Base-by-base conservation (phyloP, 2,888 invertebrate genomes). In the Pachycephus smyrnensis region DNA sequence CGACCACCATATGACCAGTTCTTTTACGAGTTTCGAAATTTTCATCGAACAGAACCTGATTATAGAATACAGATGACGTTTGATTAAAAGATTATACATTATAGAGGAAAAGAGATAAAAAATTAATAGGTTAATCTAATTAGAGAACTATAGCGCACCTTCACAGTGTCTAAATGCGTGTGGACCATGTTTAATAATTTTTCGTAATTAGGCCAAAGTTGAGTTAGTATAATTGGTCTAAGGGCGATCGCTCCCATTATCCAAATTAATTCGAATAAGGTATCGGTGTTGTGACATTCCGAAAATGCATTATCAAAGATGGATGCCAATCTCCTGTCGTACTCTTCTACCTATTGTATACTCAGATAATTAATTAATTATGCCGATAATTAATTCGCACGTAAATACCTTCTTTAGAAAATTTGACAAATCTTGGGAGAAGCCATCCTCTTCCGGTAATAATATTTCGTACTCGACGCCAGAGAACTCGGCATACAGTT, bases 271-370 rank as follows among this genome's bases (percentile, higher is more conserved):
- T 95, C 95, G 85, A 94, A 94, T 73, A 93, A 91, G 73, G 93
- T 92, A 83, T 94, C 95, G 12, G 95, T 89, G 68, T 95, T 95
- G 82, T 93, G 93, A 84, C 96, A 97, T 86, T 98, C 98, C 79
- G 96, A 95, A 84, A 97, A 95, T 0, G 96, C 96, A 87, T 96
- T 95, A 15, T 95, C 94, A 86, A 98, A 96, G 81, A 97, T 94
- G 31, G 96, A 95, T 0, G 96, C 96, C 68, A 98, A 92, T 81
- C 95, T 93, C 80, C 95, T 93, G 88, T 98, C 98, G 76, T 96
- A 94, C 86, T 96, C 95, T 37, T 94, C 93, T 1, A 95, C 92
- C 91, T 91, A 23, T 55, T 55, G 55, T 2, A 55, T 55, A 36
- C 11, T 3, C 33, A 15, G 15, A 32, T 12, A 68, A 32, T 31